These are phyloP conservation scores for Trogon surrucura DNA, from an alignment of 2,113 vertebrate genomes.

Conservation along the genomic window DNA sequence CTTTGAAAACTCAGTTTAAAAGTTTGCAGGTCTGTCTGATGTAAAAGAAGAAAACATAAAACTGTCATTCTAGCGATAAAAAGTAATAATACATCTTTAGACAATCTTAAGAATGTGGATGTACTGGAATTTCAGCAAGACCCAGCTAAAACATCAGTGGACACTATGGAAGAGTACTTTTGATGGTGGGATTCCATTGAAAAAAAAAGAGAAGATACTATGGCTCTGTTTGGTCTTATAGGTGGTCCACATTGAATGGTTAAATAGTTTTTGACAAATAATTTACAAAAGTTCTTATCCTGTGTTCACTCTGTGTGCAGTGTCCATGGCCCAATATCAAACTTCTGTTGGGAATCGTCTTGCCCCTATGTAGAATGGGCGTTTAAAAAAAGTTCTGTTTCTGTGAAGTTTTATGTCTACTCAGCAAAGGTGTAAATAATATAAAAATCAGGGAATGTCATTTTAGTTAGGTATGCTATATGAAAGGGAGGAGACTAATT, in stretches of 20 bases:
- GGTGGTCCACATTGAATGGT: not conserved
- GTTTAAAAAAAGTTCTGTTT: not conserved
- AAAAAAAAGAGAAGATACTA: not conserved
- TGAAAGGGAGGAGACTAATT: not conserved
- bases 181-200: not conserved
- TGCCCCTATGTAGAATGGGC: not conserved
- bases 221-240: not conserved
- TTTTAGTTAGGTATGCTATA: not conserved
- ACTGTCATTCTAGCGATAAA: not conserved
- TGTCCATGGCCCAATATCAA: fast-evolving
- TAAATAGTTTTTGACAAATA: not conserved
- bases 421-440: not conserved
- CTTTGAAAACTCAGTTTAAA: not conserved
- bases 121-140: not conserved
- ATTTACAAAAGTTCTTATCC: not conserved
- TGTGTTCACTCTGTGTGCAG: not conserved
- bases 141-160: not conserved
- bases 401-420: not conserved
- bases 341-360: not conserved
- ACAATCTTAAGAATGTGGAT: not conserved
- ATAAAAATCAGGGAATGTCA: not conserved
- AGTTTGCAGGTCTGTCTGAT: not conserved
- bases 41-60: not conserved
- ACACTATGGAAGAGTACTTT: not conserved
- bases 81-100: not conserved